Conservation (phyloP, 2,797 vertebrate genomes). For the Notolepis coatsorum region DNA sequence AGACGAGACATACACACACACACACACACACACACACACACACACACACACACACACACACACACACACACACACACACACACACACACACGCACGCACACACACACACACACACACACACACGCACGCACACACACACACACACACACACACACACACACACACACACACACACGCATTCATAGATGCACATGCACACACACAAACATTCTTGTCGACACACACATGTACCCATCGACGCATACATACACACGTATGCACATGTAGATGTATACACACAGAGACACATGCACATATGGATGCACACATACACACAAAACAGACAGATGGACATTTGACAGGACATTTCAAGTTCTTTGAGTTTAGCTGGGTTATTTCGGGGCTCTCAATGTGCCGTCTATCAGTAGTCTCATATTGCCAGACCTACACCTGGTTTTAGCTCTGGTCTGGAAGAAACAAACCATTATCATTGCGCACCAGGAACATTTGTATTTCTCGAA, state of each 20-base stretch:
- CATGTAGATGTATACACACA: neutral
- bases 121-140: neutral
- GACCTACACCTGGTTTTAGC: too few relatives aligned
- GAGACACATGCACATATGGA: neutral
- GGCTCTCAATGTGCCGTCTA: too few relatives aligned
- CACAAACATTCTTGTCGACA: neutral
- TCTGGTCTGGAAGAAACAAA: too few relatives aligned
- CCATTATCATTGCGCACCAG: too few relatives aligned
- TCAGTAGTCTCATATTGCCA: too few relatives aligned
- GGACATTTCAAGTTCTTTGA: constrained; percentile 53
- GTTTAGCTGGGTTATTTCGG: too few relatives aligned
- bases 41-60: constrained; percentile 30
- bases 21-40: constrained; percentile 33
- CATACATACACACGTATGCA: neutral
- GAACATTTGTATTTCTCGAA: too few relatives aligned
- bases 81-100: neutral
- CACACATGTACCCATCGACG: neutral
- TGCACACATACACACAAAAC: constrained; percentile 18
- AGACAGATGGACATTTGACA: constrained; percentile 39
- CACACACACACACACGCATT: neutral
- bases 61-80: neutral
- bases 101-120: neutral
- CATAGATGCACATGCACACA: too few relatives aligned
- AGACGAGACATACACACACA: constrained; percentile 31
- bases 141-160: neutral